These are phyloP conservation scores for Sylvicapra grimmia DNA, from an alignment of 2,113 vertebrate genomes.

Conservation along the genomic window DNA sequence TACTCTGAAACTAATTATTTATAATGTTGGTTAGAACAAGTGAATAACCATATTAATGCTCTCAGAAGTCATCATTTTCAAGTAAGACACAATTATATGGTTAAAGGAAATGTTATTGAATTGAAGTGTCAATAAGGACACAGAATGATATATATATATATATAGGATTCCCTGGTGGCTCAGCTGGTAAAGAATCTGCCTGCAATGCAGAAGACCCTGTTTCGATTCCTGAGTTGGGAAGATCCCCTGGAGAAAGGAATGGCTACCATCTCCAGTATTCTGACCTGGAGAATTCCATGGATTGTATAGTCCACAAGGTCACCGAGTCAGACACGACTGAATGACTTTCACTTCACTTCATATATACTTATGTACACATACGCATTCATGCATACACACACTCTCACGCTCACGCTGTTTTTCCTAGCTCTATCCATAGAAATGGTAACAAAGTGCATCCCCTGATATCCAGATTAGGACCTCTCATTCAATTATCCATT, in stretches of 20 bases:
- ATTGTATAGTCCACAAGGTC: not conserved
- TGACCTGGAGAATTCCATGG: not conserved
- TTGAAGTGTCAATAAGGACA: not conserved
- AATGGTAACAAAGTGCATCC: not conserved
- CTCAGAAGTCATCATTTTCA: not conserved
- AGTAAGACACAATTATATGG: not conserved
- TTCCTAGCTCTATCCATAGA: not conserved
- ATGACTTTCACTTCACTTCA: not conserved
- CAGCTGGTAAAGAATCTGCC: not conserved
- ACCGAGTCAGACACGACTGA: not conserved
- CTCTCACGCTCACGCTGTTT: rapidly evolving
- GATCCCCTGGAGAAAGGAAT: not conserved
- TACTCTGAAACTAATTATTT: not conserved
- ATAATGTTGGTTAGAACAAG: not conserved
- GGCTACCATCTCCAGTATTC: not conserved
- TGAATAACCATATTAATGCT: not conserved
- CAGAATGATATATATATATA: not conserved
- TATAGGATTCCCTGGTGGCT: not conserved
- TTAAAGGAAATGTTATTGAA: not conserved
- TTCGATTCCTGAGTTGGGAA: not conserved
- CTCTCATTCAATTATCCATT: not conserved
- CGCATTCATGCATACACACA: not conserved
- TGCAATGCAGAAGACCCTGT: not conserved
- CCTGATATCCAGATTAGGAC: not conserved
- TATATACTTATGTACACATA: not conserved